Percentiles rank a stretch among this genome's conserved stretches.
These are phyloP conservation scores for Accipiter cooperii DNA, from an alignment of 2,113 vertebrate genomes.

Conservation along the genomic window DNA sequence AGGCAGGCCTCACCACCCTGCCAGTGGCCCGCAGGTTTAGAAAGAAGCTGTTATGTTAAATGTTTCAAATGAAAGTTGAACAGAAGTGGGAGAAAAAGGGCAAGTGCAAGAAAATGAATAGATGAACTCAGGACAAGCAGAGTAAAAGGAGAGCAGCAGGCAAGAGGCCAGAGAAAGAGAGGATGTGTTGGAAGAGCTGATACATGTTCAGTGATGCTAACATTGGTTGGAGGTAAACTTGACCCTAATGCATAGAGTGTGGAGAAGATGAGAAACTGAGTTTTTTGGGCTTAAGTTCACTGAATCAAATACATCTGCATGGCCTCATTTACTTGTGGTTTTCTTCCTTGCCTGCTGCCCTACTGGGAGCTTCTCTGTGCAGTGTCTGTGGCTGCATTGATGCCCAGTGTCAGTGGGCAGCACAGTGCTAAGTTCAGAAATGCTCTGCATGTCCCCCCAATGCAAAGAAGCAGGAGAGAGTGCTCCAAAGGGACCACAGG, in stretches of 20 bases:
- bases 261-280: neutral
- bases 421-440: neutral
- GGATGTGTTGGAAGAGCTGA: neutral
- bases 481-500: neutral
- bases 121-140: neutral
- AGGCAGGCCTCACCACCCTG: neutral
- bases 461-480: neutral
- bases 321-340: neutral
- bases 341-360: neutral
- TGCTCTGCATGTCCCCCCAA: fast-evolving
- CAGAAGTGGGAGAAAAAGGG: neutral
- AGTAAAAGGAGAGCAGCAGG: neutral
- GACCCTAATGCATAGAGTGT: no score
- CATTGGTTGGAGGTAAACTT: neutral
- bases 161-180: neutral
- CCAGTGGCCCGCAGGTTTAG: neutral
- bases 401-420: neutral
- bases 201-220: neutral
- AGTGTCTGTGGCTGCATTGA: neutral
- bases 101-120: neutral
- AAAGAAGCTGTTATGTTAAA: neutral
- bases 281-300: neutral
- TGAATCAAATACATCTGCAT: neutral
- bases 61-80: neutral
- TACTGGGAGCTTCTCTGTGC: neutral